Conservation (phyloP, 2,888 invertebrate species). For the Opisthograptis luteolata region DNA sequence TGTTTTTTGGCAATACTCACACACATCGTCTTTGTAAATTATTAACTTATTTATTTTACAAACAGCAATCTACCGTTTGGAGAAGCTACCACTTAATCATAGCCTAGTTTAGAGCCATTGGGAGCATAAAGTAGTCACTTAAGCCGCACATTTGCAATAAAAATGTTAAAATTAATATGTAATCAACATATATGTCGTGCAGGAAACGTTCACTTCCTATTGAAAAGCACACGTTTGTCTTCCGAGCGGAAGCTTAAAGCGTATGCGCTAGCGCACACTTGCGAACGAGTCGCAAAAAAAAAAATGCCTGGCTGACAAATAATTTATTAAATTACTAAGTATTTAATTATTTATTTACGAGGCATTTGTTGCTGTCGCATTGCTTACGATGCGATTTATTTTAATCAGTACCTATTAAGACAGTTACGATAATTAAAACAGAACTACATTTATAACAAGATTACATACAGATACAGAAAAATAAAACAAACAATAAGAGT, state of each 20-base stretch:
- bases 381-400: too few relatives aligned
- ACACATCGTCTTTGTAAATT: too few relatives aligned
- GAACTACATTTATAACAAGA: too few relatives aligned
- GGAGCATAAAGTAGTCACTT: background rate
- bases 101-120: constrained; percentile 1
- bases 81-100: background rate
- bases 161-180: constrained; percentile 31
- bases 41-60: background rate
- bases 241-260: constrained; percentile 54
- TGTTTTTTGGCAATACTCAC: too few relatives aligned
- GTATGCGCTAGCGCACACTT: constrained; percentile 25
- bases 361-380: too few relatives aligned
- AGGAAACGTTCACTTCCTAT: constrained; percentile 62
- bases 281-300: constrained; percentile 18
- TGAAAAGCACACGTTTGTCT: constrained; percentile 54
- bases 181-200: constrained; percentile 47
- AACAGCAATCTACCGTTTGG: background rate
- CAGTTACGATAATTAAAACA: too few relatives aligned
- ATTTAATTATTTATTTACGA: too few relatives aligned
- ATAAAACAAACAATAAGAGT: too few relatives aligned
- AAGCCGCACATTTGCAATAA: constrained; percentile 5
- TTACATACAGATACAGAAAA: too few relatives aligned
- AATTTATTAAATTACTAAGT: too few relatives aligned
- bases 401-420: too few relatives aligned
- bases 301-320: too few relatives aligned